These are phyloP conservation scores for Allophyes oxyacanthae DNA, from an alignment of 2,888 invertebrate genomes.

Conservation along the genomic window DNA sequence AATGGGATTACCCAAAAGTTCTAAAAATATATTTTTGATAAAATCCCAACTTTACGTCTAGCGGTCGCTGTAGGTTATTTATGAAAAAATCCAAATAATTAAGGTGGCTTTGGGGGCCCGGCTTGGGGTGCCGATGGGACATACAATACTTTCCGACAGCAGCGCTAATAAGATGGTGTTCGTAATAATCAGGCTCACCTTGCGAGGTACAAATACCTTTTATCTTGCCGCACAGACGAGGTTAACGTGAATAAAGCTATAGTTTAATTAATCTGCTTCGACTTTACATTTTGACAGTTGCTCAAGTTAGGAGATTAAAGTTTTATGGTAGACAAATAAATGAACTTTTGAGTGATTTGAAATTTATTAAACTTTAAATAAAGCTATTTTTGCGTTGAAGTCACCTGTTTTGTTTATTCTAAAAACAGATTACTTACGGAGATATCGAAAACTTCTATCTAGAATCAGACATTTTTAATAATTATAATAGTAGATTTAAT, in stretches of 20 bases:
- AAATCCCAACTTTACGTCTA: slow-evolving; percentile 30
- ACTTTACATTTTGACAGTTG: slow-evolving; percentile 57
- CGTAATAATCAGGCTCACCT: slow-evolving; percentile 64
- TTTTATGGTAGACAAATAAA: slow-evolving; percentile 23
- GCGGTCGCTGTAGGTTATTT: slow-evolving; percentile 45
- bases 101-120: slow-evolving; percentile 15
- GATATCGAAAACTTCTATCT: too few relatives aligned
- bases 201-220: slow-evolving; percentile 58
- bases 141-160: slow-evolving; percentile 37
- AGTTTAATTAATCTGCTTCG: slow-evolving; percentile 62
- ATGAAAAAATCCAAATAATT: slow-evolving; percentile 41
- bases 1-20: too few relatives aligned
- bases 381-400: slow-evolving; percentile 3
- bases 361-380: slow-evolving; percentile 14
- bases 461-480: too few relatives aligned
- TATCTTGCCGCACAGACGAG: slow-evolving; percentile 66
- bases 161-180: slow-evolving; percentile 64
- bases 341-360: slow-evolving; percentile 14
- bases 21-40: not conserved
- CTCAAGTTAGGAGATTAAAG: slow-evolving; percentile 33
- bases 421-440: too few relatives aligned
- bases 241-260: slow-evolving; percentile 52
- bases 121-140: slow-evolving; percentile 39
- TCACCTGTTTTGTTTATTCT: slow-evolving; percentile 5
- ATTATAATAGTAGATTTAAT: too few relatives aligned